Evolutionary conservation across 1,140 invertebrate genomes (phyloP).

Genomic region (Centruroides sculpturatus): DNA sequence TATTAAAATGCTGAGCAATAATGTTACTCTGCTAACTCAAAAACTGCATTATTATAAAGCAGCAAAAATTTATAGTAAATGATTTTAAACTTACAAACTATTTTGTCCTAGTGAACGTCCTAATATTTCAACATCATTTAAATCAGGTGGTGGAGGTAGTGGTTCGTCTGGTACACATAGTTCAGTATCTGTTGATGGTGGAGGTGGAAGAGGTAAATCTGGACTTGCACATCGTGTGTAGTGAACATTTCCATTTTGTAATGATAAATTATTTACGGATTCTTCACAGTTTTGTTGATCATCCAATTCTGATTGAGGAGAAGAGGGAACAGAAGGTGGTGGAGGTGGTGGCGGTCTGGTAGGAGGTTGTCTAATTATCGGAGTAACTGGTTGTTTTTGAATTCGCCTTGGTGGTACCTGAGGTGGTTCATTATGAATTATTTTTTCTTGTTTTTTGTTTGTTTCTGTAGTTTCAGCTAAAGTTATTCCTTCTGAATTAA

Average conservation of each 20-base stretch:
- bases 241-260: no score
- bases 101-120: no score
- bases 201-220: constrained; percentile 10
- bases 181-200: constrained; percentile 10
- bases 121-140: constrained; percentile 8
- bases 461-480: constrained; percentile 3
- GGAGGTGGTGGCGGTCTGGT: constrained; percentile 9
- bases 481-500: constrained; percentile 13
- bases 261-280: no score
- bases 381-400: constrained; percentile 1
- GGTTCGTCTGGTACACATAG: constrained; percentile 20
- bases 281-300: no score
- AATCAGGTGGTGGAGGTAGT: constrained; percentile 21
- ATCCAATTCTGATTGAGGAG: background rate
- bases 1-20: no score
- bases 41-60: no score
- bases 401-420: background rate
- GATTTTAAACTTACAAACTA: no score
- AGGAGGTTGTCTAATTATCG: constrained; percentile 6
- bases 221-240: constrained; percentile 9
- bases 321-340: constrained; percentile 4
- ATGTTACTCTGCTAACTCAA: no score
- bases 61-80: no score
- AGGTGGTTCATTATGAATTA: background rate
- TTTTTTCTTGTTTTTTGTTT: background rate